These are phyloP conservation scores for Limnephilus lunatus DNA, from an alignment of 2,888 invertebrate species.

Conservation along the genomic window DNA sequence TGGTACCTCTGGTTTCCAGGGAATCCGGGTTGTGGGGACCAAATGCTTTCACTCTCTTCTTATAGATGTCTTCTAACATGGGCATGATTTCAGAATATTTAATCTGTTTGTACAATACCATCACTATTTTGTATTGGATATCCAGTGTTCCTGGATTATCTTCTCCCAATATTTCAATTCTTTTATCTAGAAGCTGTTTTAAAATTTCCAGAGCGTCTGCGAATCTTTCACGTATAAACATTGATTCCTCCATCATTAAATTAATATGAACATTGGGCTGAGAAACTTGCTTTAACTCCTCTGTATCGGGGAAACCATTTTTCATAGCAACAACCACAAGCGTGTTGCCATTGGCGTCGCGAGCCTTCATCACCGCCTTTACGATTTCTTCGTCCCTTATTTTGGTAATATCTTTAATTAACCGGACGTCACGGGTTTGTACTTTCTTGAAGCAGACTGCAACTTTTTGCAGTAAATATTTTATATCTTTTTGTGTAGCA, in stretches of 20 bases:
- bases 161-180: constrained; percentile 31
- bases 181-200: not conserved
- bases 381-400: not conserved
- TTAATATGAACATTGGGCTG: not conserved
- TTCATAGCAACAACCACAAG: constrained; percentile 6
- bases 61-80: constrained; percentile 7
- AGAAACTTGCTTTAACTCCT: not conserved
- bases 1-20: not conserved
- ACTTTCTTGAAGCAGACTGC: not conserved
- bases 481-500: constrained; percentile 4
- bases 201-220: not conserved
- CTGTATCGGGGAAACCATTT: not conserved
- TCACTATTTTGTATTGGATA: not conserved
- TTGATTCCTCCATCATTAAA: not conserved
- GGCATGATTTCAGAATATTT: constrained; percentile 23
- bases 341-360: not conserved
- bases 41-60: not conserved
- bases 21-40: not conserved
- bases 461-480: constrained; percentile 2
- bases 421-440: not conserved
- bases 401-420: constrained; percentile 13
- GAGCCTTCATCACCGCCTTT: constrained; percentile 21
- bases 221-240: not conserved
- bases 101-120: not conserved
- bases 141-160: constrained; percentile 36